Evolutionary conservation across 2,113 vertebrate genomes (phyloP).

Genomic region (Plectropomus leopardus): DNA sequence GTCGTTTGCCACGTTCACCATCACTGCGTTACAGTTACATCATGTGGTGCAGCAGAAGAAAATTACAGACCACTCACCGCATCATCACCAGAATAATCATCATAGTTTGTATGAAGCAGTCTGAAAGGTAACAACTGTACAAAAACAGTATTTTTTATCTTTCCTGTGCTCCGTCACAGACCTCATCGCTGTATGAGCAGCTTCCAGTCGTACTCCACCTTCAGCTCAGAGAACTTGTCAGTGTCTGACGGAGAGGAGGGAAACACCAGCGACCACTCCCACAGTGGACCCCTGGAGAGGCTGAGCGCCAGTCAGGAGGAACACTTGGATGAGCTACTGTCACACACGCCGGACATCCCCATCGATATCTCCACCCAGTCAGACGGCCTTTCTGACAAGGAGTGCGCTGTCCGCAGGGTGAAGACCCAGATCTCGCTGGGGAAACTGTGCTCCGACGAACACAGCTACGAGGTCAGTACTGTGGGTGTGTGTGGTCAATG

Average conservation of each 20-base stretch:
- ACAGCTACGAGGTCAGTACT: constrained; percentile 91
- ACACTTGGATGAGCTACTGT: constrained; percentile 92
- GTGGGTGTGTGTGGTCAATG: neutral
- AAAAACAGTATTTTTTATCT: neutral
- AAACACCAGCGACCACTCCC: constrained; percentile 97
- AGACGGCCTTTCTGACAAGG: constrained; percentile 97
- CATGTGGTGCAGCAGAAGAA: constrained; percentile 8
- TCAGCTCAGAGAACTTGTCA: constrained; percentile 98
- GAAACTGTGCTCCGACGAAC: constrained; percentile 94
- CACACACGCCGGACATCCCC: constrained; percentile 96
- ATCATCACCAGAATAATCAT: neutral
- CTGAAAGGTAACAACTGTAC: neutral
- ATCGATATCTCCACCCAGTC: constrained; percentile 99
- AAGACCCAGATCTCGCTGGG: constrained; percentile 99
- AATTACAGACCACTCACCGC: neutral
- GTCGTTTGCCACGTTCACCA: constrained; percentile 24
- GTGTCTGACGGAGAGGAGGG: constrained; percentile 98
- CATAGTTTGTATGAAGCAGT: neutral
- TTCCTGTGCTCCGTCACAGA: constrained; percentile 72
- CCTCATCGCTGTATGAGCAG: constrained; percentile 96
- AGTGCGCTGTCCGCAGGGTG: constrained; percentile 96
- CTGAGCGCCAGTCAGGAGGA: constrained; percentile 89
- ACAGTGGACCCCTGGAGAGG: constrained; percentile 91
- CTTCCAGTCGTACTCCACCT: constrained; percentile 98
- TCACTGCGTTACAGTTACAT: constrained; percentile 5